Base-by-base conservation (phyloP, 2,888 invertebrate genomes). In the Drosophila subquinaria region DNA sequence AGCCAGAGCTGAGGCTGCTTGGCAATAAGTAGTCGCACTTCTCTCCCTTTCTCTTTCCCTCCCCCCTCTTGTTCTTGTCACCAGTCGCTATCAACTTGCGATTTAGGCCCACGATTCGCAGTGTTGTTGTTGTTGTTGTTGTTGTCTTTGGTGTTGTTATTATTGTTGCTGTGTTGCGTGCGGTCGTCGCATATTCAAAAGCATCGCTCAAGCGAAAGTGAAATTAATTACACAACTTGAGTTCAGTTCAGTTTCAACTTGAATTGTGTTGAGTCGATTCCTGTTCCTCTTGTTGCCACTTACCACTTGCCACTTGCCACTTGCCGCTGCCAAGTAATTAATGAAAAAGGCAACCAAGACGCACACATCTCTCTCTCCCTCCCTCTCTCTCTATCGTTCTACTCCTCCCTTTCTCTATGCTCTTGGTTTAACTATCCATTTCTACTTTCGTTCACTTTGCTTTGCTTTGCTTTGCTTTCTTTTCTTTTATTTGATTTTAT, bases 121-220 rank as follows among this genome's bases (percentile, higher is more conserved):
- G 11, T 15, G 13, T 42, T 35, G 27, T 2, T 50, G 20, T 40
- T 43, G 33, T 50, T 64, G n/a, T 53, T 36, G n/a, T 40, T 64
- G 33, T 23, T 23, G 23, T 4, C 5, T 3, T 0, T 23, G 23
- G 4, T 23, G 23, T 23, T 27, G 27, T 27, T 27, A 6, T 38
- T 47, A 20, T 50, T 56, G 64, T 35, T 45, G 33, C 59, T 63
- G 76, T 69, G 70, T 87, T 80, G 87, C 88, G 88, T 89, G 89
- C 62, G 74, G 56, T 63, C 66, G 74, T 63, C 74, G 79, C 73
- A 82, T 85, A 82, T 88, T 77, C 87, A 82, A 84, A 85, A 81
- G 88, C 86, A 85, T 88, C 81, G 88, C 82, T 86, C 80, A 82
- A 80, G 69, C 86, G 82, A 88, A 88, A 83, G 86, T 78, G 86